These are phyloP conservation scores for Drosophila miranda DNA, from an alignment of 1,140 invertebrate species.

Conservation along the genomic window DNA sequence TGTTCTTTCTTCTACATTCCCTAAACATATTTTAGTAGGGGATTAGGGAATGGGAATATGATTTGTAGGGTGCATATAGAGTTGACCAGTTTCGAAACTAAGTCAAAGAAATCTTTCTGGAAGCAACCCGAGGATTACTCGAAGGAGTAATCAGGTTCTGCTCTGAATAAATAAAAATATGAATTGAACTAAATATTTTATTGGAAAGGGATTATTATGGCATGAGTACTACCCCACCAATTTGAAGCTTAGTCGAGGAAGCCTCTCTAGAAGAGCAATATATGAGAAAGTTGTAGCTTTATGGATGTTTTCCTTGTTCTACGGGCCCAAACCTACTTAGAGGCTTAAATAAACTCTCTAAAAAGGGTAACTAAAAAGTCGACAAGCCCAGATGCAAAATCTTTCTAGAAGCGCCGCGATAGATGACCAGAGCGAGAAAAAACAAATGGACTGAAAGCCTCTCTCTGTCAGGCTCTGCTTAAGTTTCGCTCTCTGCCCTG, in stretches of 20 bases:
- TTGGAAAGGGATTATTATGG: no score
- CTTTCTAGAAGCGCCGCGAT: slow-evolving; percentile 47
- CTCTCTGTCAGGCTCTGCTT: no score
- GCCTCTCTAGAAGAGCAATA: slow-evolving; percentile 1
- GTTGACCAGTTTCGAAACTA: slow-evolving; percentile 17
- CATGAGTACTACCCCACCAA: no score
- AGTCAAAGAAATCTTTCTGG: slow-evolving; percentile 27
- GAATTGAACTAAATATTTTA: no score
- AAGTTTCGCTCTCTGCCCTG: slow-evolving; percentile 21
- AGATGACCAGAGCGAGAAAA: slow-evolving; percentile 13
- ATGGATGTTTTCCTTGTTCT: no score
- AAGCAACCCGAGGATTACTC: slow-evolving; percentile 27
- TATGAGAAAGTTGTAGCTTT: background rate
- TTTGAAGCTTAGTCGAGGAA: no score
- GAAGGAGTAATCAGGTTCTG: no score
- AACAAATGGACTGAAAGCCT: no score
- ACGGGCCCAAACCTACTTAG: no score
- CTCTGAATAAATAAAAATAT: no score
- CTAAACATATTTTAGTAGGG: slow-evolving; percentile 28
- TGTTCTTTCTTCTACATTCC: slow-evolving; percentile 42
- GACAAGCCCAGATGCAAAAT: slow-evolving; percentile 5
- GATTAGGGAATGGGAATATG: background rate
- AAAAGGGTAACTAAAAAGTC: slow-evolving; percentile 8
- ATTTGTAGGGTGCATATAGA: slow-evolving; percentile 17
- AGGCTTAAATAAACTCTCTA: no score